Percentiles rank a stretch among this genome's conserved stretches.
These are phyloP conservation scores for Bombus superbus DNA, from an alignment of 1,140 invertebrate species.

Conservation along the genomic window DNA sequence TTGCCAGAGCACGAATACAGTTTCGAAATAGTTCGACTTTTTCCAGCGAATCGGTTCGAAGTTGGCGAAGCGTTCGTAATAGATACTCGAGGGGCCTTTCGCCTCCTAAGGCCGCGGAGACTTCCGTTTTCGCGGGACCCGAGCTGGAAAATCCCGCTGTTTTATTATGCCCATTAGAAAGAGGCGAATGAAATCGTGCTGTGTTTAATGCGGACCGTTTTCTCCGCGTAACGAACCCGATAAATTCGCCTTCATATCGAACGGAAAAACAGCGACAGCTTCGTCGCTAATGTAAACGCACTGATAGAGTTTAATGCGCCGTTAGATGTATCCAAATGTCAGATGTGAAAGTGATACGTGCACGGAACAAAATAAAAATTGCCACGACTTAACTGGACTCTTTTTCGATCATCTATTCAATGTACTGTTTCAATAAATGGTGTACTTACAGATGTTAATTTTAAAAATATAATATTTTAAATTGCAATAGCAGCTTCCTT, in stretches of 20 bases:
- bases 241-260: conserved; percentile 19
- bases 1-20: conserved; percentile 21
- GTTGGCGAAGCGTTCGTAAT: conserved; percentile 55
- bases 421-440: not conserved
- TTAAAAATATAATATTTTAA: too few relatives aligned
- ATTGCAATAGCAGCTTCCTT: too few relatives aligned
- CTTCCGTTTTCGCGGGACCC: conserved; percentile 72
- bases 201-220: conserved; percentile 32
- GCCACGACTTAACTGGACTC: not conserved
- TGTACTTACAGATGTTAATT: not conserved
- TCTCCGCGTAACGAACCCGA: conserved; percentile 33
- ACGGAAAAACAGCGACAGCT: not conserved
- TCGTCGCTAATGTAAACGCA: not conserved
- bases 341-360: conserved; percentile 7
- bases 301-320: not conserved
- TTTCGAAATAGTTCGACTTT: conserved; percentile 73
- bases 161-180: conserved; percentile 45
- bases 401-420: not conserved
- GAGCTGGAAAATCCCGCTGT: conserved; percentile 42
- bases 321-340: not conserved
- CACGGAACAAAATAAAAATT: conserved; percentile 1
- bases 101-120: conserved; percentile 58
- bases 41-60: conserved; percentile 56
- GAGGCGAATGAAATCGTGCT: conserved; percentile 12
- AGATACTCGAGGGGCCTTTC: conserved; percentile 68